These are phyloP conservation scores for Microplitis deprimator DNA, from an alignment of 2,888 invertebrate species.

Conservation along the genomic window DNA sequence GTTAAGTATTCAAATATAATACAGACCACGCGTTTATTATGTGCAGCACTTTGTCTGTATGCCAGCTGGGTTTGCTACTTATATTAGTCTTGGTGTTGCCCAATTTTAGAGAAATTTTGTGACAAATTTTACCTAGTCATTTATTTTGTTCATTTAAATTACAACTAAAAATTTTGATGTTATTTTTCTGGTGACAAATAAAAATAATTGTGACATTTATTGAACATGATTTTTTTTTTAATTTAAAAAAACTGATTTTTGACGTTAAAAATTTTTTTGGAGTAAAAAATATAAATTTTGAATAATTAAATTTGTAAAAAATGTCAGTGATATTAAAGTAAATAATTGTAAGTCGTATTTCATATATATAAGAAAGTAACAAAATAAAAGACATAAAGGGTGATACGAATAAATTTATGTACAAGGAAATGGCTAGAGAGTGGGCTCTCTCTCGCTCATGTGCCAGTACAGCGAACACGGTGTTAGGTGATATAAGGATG, in stretches of 20 bases:
- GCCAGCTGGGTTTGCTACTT: too few species aligned
- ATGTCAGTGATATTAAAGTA: background rate
- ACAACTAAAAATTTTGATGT: too few species aligned
- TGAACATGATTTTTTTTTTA: too few species aligned
- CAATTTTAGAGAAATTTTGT: background rate
- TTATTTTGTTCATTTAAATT: background rate
- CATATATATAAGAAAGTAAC: background rate
- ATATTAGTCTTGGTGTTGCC: constrained; percentile 50
- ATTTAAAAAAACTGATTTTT: too few species aligned
- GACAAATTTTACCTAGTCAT: background rate
- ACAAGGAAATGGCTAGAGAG: constrained; percentile 59
- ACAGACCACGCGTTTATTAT: constrained; percentile 51
- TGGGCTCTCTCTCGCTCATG: constrained; percentile 37
- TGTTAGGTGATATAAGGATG: constrained; percentile 63
- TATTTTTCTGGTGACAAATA: too few species aligned
- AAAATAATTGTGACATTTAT: too few species aligned
- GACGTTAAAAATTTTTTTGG: too few species aligned
- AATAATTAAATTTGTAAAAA: background rate
- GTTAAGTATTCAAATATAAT: constrained; percentile 67
- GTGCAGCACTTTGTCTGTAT: constrained; percentile 53
- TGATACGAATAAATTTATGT: constrained; percentile 61
- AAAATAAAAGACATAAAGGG: constrained; percentile 45
- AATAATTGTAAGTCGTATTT: background rate
- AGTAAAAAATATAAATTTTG: too few species aligned
- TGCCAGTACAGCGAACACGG: constrained; percentile 50